A percentile compares a stretch with the other conserved stretches of the same genome.
Evolutionary conservation across 2,113 vertebrate species (phyloP).

Genomic region (Phyllostomus discolor): DNA sequence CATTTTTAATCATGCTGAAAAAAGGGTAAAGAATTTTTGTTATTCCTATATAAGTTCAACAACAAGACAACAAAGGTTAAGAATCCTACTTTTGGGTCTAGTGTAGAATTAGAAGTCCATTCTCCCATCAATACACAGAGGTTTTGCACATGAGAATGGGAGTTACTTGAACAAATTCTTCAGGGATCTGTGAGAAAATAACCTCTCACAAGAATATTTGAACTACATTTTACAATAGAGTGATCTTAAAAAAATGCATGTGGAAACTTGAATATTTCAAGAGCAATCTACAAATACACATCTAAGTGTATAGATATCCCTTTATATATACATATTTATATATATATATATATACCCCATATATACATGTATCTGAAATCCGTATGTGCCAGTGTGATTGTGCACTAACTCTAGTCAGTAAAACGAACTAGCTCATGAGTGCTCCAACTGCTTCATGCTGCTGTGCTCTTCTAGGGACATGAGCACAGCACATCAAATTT

Average conservation of each 20-base stretch:
- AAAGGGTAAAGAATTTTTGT: conserved; percentile 55
- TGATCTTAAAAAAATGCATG: background rate
- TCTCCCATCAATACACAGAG: conserved; percentile 48
- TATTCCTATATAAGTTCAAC: conserved; percentile 46
- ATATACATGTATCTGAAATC: background rate
- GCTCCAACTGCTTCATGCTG: background rate
- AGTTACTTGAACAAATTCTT: conserved; percentile 52
- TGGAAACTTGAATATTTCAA: background rate
- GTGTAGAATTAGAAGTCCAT: conserved; percentile 42
- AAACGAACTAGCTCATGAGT: background rate
- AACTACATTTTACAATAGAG: conserved; percentile 47
- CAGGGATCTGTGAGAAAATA: conserved; percentile 29
- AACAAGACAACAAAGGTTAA: conserved; percentile 57
- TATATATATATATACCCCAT: background rate
- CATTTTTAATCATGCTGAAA: conserved; percentile 46
- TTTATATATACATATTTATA: no score
- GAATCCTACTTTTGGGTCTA: conserved; percentile 56
- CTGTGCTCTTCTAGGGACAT: background rate
- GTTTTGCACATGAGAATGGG: conserved; percentile 43
- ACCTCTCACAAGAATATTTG: conserved; percentile 48
- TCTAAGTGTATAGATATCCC: background rate
- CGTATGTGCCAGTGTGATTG: background rate
- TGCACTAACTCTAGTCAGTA: background rate
- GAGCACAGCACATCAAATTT: background rate
- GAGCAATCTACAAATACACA: background rate